phyloP scores from a whole-genome alignment of 2,888 invertebrate genomes.

The Synergus umbraculus region DNA sequence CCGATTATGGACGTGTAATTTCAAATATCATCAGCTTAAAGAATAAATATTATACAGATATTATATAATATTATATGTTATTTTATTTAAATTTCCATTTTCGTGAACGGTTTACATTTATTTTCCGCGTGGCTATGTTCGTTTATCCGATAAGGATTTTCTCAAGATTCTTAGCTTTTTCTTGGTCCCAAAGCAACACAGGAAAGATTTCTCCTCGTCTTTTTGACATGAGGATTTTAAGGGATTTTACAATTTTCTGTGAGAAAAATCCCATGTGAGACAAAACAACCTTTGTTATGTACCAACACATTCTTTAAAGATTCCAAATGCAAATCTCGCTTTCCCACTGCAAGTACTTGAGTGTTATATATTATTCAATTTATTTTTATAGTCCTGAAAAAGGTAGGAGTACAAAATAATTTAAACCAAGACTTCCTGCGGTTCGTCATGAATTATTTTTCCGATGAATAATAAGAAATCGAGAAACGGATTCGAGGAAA shows the following conservation, averaged over 20 bases:
- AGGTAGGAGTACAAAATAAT: no score
- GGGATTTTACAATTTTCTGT: not conserved
- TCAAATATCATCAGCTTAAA: no score
- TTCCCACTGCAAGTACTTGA: no score
- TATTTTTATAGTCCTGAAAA: no score
- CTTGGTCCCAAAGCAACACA: conserved; percentile 20
- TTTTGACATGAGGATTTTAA: conserved; percentile 13
- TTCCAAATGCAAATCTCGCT: not conserved
- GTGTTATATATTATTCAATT: no score
- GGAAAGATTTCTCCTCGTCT: conserved; percentile 20
- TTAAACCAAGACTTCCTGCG: no score
- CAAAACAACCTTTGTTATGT: not conserved
- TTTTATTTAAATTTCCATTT: not conserved
- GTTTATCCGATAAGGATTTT: not conserved
- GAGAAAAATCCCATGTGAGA: not conserved
- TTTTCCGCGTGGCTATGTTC: not conserved
- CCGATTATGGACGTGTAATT: no score
- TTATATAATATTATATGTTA: no score
- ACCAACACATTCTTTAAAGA: not conserved
- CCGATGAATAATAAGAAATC: not conserved
- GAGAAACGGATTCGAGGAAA: not conserved
- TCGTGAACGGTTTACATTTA: not conserved
- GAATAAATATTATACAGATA: no score
- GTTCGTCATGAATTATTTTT: not conserved
- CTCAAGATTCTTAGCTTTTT: conserved; percentile 12